phyloP scores from a whole-genome alignment of 2,888 invertebrate genomes.

The Lithophane semibrunnea region DNA sequence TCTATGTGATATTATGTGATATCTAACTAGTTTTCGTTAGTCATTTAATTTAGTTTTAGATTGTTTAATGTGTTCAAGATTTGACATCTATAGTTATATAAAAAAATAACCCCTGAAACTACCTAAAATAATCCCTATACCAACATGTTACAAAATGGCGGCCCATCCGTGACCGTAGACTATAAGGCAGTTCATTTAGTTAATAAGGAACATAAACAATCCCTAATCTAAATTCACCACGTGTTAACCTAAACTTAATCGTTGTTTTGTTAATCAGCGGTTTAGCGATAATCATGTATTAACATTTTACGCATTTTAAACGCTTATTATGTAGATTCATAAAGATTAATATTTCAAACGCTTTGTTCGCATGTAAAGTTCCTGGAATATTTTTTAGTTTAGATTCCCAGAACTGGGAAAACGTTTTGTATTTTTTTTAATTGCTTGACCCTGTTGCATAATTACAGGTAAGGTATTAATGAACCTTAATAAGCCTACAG shows the following conservation, averaged over 20 bases:
- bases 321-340: neutral
- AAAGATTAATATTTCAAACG: conserved; percentile 10
- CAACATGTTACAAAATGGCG: conserved; percentile 6
- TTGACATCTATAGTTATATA: too few species aligned
- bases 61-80: too few species aligned
- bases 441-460: neutral
- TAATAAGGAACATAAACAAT: conserved; percentile 37
- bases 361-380: neutral
- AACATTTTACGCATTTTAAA: conserved; percentile 10
- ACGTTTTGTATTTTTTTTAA: too few species aligned
- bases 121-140: neutral
- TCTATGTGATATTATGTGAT: too few species aligned
- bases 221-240: conserved; percentile 46
- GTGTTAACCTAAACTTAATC: conserved; percentile 47
- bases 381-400: neutral
- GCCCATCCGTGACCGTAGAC: conserved; percentile 4
- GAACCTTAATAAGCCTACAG: neutral
- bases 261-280: conserved; percentile 45
- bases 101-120: too few species aligned
- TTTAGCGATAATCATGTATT: conserved; percentile 21
- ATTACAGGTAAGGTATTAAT: neutral
- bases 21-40: too few species aligned
- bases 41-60: too few species aligned
- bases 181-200: conserved; percentile 17
- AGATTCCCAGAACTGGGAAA: neutral